phyloP scores from a whole-genome alignment of 2,888 invertebrate species.

The Antheraea yamamai region DNA sequence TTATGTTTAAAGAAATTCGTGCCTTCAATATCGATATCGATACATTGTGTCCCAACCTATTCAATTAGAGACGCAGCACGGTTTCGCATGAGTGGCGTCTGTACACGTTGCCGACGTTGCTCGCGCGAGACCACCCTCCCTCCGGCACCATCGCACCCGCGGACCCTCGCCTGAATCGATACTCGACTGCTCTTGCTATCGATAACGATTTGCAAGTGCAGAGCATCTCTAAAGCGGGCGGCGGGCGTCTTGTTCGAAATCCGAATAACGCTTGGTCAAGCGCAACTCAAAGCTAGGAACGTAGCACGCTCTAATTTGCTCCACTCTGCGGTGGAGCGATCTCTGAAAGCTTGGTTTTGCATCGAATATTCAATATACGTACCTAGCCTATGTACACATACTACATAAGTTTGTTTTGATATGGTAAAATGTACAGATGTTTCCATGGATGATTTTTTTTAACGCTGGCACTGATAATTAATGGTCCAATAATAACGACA shows the following conservation, averaged over 20 bases:
- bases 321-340: conserved; percentile 43
- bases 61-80: conserved; percentile 75
- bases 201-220: conserved; percentile 51
- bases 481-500: too few relatives aligned
- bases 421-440: not conserved
- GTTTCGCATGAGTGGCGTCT: conserved; percentile 75
- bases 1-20: conserved; percentile 7
- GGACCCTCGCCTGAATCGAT: conserved; percentile 52
- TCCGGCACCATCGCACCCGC: conserved; percentile 37
- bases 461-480: too few relatives aligned
- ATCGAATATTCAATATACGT: conserved; percentile 44
- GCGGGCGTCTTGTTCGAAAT: conserved; percentile 72
- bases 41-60: conserved; percentile 51
- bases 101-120: conserved; percentile 59
- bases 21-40: conserved; percentile 45
- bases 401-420: not conserved
- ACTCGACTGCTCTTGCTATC: conserved; percentile 61
- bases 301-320: conserved; percentile 71
- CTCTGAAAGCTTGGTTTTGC: conserved; percentile 32
- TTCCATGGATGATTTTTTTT: too few relatives aligned
- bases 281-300: conserved; percentile 72
- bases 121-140: conserved; percentile 43
- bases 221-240: conserved; percentile 53
- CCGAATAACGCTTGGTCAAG: conserved; percentile 79
- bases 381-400: conserved; percentile 24